Conservation (phyloP, 2,113 vertebrate genomes). For the Amazona vittata region DNA sequence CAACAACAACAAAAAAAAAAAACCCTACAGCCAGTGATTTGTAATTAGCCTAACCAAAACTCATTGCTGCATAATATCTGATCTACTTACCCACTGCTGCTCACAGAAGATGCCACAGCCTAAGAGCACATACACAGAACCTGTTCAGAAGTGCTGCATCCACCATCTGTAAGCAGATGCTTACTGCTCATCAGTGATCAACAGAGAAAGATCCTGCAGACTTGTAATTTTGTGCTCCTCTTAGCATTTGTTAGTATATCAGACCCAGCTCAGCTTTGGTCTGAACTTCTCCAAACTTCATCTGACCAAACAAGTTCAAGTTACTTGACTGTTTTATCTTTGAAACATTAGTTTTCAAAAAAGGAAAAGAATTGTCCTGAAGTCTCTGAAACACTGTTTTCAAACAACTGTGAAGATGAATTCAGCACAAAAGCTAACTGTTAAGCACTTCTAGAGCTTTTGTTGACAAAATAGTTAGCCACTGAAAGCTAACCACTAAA, state of each 20-base stretch:
- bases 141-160: background rate
- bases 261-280: background rate
- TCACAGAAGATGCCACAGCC: background rate
- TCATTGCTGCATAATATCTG: background rate
- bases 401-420: background rate
- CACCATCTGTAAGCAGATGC: fast-evolving
- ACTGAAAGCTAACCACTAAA: background rate
- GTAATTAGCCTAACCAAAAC: background rate
- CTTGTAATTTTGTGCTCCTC: background rate
- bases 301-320: background rate
- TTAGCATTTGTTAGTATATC: background rate
- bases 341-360: background rate
- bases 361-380: background rate
- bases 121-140: background rate
- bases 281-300: background rate
- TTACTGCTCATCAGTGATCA: background rate
- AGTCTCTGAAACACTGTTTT: background rate
- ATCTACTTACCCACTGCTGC: background rate
- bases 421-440: background rate
- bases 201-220: background rate
- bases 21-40: background rate
- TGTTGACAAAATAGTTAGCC: background rate
- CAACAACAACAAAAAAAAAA: background rate
- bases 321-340: background rate
- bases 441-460: background rate